A percentile compares a stretch with the other conserved stretches of the same genome.
These are phyloP conservation scores for Etheostoma perlongum DNA, from an alignment of 2,797 vertebrate species.

Conservation along the genomic window DNA sequence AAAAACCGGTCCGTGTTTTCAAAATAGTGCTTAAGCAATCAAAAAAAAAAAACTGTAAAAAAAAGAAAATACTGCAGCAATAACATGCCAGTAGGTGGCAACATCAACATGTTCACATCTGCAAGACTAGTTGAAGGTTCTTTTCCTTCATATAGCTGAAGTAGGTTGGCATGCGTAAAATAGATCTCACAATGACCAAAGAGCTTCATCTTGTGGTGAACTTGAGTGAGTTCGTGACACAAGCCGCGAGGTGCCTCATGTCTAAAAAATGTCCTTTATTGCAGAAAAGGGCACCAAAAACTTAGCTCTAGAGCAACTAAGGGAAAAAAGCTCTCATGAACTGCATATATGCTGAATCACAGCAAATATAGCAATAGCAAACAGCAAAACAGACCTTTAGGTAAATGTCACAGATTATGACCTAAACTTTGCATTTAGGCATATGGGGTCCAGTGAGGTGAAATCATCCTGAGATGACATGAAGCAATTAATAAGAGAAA, in stretches of 20 bases:
- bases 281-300: no score
- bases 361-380: no score
- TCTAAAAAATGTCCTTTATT: no score
- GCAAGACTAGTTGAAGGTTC: no score
- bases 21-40: no score
- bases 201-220: neutral
- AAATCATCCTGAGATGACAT: neutral
- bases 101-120: neutral
- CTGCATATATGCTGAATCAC: no score
- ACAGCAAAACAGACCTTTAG: neutral
- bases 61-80: neutral
- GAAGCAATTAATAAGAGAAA: constrained; percentile 11
- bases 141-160: no score
- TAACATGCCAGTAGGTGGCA: neutral
- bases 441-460: neutral
- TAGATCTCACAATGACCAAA: neutral
- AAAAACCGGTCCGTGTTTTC: no score
- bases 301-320: no score
- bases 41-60: no score
- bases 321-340: no score
- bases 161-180: no score
- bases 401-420: neutral
- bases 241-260: neutral
- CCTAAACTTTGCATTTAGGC: neutral
- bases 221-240: neutral